These are phyloP conservation scores for Tiliacea citrago DNA, from an alignment of 2,888 invertebrate genomes.

Conservation along the genomic window DNA sequence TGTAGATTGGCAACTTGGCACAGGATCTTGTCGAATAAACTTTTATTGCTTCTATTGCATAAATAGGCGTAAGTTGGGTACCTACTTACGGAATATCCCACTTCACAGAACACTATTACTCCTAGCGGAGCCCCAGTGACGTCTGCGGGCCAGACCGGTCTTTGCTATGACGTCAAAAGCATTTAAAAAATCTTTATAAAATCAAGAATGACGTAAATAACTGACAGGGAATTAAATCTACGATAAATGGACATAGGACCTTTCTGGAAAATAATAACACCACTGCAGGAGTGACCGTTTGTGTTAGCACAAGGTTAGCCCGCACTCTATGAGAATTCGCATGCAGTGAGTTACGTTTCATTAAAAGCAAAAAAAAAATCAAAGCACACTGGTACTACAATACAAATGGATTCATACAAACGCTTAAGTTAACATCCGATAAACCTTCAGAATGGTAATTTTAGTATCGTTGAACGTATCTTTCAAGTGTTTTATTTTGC, in stretches of 20 bases:
- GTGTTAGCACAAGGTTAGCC: no score
- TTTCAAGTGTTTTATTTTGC: slow-evolving; percentile 31
- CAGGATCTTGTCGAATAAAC: slow-evolving; percentile 1
- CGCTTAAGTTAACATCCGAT: not conserved
- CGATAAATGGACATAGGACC: not conserved
- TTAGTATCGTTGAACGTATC: slow-evolving; percentile 19
- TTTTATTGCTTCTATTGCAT: slow-evolving; percentile 8
- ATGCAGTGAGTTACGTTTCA: not conserved
- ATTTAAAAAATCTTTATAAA: slow-evolving; percentile 1
- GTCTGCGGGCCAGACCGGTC: slow-evolving; percentile 8
- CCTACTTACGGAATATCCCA: slow-evolving; percentile 14
- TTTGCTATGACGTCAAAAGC: slow-evolving; percentile 38
- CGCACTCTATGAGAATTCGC: not conserved
- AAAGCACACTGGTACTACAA: not conserved
- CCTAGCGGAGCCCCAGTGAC: no score
- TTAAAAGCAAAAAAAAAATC: not conserved
- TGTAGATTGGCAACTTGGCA: no score
- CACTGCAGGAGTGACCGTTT: not conserved
- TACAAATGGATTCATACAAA: not conserved
- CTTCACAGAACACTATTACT: no score
- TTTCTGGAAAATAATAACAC: not conserved
- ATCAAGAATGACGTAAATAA: not conserved
- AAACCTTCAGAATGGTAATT: slow-evolving; percentile 14
- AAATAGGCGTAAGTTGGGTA: not conserved
- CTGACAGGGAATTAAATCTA: not conserved